Evolutionary conservation across 2,888 invertebrate species (phyloP), one percentile per base, ranked within the genome.

Genomic region (Campaea margaritaria): DNA sequence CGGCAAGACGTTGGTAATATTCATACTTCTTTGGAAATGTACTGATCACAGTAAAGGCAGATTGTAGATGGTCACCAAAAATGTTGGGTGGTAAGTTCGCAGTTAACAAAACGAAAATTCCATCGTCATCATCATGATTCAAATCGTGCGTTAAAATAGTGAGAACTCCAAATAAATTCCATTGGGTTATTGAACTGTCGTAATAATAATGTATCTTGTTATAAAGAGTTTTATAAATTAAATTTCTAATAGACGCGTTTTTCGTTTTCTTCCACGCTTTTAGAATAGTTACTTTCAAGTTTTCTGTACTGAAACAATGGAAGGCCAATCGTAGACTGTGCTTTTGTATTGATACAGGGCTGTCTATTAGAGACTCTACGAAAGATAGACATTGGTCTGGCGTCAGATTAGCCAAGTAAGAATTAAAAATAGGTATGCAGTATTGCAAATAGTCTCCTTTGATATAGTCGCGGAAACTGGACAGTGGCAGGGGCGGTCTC

Each of bases 241-340:
- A 67, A 44, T 58, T 56, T 50, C 86, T 74, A 4, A 87, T 50
- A 2, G 85, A 79, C 4, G 81, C 70, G 66, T 84, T 85, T 64
- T 80, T 79, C 0, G 78, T 78, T 34, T 73, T 78, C 10, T 72
- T 74, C 86, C 86, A 87, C 47, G 76, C 64, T 11, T 69, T 58
- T 12, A 58, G 50, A 34, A 83, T 59, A 0, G 82, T 57, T 15
- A 60, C 65, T 36, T 69, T 76, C 34, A 86, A 67, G 57, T 74
- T 74, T 39, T 78, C 75, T n/a, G 65, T 48, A 41, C 65, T 72
- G 45, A 78, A 85, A 63, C 75, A 78, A 56, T 75, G 57, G 57
- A 86, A 86, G 1, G 86, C 86, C 12, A 85, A 65, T 0, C 83
- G 76, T 43, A 87, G 49, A 3, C 81, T 84, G 47, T 85, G 83